Conservation (phyloP, 2,113 vertebrate genomes). For the Oreocharis arfaki region DNA sequence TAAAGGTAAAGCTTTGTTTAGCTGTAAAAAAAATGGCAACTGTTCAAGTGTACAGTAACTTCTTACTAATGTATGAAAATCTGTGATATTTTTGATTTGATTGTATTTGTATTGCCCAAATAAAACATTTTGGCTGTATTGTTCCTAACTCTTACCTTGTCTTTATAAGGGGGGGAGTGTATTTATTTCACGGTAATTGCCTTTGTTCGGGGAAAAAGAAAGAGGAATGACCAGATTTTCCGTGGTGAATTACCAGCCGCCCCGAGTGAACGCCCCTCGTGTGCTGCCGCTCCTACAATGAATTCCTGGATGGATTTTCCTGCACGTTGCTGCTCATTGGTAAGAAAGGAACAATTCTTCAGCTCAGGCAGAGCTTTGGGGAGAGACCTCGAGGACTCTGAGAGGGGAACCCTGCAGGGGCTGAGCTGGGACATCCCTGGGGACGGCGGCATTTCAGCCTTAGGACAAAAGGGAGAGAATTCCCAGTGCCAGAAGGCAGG, state of each 20-base stretch:
- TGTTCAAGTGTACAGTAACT: constrained; percentile 72
- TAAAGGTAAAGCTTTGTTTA: constrained; percentile 69
- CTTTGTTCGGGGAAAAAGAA: not conserved
- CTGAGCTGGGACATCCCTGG: not conserved
- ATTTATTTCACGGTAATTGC: not conserved
- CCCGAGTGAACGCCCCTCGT: not conserved
- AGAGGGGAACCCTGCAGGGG: not conserved
- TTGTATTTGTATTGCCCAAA: constrained; percentile 70
- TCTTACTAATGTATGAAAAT: constrained; percentile 72
- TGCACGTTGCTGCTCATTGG: not conserved
- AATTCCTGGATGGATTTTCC: not conserved
- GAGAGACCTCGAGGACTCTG: not conserved
- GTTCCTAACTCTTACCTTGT: constrained; percentile 24
- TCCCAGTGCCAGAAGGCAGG: not conserved
- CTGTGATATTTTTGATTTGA: constrained; percentile 68
- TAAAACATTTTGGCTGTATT: constrained; percentile 67
- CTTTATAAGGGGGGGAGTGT: not conserved
- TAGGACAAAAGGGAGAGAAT: too few relatives aligned
- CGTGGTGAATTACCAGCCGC: fast-evolving
- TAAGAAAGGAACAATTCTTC: not conserved
- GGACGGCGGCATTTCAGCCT: not conserved
- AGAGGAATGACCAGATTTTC: not conserved
- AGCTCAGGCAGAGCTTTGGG: not conserved
- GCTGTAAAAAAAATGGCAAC: constrained; percentile 65
- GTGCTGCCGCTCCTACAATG: not conserved